phyloP scores from a whole-genome alignment of 1,140 invertebrate genomes.

The Steinernema khuongi region DNA sequence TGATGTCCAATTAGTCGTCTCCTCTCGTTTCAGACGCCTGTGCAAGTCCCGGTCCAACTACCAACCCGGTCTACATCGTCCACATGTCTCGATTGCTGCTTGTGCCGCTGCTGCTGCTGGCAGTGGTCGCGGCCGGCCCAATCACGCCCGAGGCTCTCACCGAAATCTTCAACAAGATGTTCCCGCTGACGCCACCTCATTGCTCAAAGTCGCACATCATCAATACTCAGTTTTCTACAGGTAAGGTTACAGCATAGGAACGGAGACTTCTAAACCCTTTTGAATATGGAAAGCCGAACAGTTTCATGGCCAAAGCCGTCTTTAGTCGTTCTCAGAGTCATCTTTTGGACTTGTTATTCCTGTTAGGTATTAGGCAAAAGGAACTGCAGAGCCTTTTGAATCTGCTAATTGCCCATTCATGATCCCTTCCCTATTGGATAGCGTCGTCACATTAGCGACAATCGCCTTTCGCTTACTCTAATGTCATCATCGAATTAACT shows the following conservation, averaged over 20 bases:
- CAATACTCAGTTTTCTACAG: slow-evolving; percentile 24
- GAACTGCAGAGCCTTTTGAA: too few relatives aligned
- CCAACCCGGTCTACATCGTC: background rate
- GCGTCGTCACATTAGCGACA: background rate
- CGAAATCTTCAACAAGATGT: slow-evolving; percentile 24
- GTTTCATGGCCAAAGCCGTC: background rate
- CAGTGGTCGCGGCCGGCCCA: slow-evolving; percentile 10
- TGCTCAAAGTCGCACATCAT: slow-evolving; percentile 33
- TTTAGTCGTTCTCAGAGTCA: too few relatives aligned
- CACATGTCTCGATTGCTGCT: background rate
- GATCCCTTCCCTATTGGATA: background rate
- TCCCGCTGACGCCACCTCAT: slow-evolving; percentile 29
- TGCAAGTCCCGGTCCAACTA: background rate
- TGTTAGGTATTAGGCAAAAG: too few relatives aligned
- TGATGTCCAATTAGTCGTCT: background rate
- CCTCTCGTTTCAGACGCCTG: background rate
- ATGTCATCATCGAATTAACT: slow-evolving; percentile 13
- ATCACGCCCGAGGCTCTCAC: slow-evolving; percentile 1
- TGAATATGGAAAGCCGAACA: background rate
- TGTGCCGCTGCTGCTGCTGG: slow-evolving; percentile 7
- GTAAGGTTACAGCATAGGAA: too few relatives aligned
- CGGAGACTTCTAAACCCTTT: background rate
- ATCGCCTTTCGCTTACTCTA: background rate
- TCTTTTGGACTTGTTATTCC: too few relatives aligned
- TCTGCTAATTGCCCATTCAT: background rate